Evolutionary conservation across 1,140 invertebrate genomes (phyloP).

Genomic region (Trialeurodes vaporariorum): DNA sequence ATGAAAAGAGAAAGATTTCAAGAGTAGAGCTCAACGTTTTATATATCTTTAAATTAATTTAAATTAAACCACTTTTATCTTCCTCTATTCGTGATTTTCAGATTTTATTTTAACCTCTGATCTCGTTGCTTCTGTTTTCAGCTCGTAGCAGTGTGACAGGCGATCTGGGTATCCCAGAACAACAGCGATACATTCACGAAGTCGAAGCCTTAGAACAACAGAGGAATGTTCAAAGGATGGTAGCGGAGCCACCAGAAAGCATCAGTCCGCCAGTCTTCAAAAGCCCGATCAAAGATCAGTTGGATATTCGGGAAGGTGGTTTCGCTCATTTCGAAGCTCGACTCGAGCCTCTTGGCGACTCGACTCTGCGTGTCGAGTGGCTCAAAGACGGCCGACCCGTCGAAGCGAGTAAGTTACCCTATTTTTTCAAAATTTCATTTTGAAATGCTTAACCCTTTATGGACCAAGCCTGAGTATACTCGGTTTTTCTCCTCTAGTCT

Average conservation of each 20-base stretch:
- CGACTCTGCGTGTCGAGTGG: conserved; percentile 87
- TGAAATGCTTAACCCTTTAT: no score
- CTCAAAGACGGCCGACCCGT: conserved; percentile 82
- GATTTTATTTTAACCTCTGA: conserved; percentile 38
- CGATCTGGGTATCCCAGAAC: conserved; percentile 81
- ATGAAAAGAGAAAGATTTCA: no score
- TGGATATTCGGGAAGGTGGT: conserved; percentile 78
- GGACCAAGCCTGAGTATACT: no score
- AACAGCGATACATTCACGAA: conserved; percentile 85
- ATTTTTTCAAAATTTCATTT: neutral
- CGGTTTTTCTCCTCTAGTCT: no score
- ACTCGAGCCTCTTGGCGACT: conserved; percentile 84
- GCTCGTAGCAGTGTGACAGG: conserved; percentile 65
- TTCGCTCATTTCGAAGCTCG: conserved; percentile 93
- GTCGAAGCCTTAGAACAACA: conserved; percentile 81
- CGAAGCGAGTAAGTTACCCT: conserved; percentile 57
- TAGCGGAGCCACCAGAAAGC: conserved; percentile 63
- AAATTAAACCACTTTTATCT: neutral
- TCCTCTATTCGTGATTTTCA: conserved; percentile 4
- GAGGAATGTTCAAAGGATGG: conserved; percentile 47
- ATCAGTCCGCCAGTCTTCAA: conserved; percentile 78
- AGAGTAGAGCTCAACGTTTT: no score
- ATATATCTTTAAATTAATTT: conserved; percentile 2
- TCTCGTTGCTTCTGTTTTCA: conserved; percentile 39
- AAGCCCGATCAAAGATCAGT: conserved; percentile 80